Conservation (phyloP, 1,140 invertebrate species). For the Drosophila repletoides region DNA sequence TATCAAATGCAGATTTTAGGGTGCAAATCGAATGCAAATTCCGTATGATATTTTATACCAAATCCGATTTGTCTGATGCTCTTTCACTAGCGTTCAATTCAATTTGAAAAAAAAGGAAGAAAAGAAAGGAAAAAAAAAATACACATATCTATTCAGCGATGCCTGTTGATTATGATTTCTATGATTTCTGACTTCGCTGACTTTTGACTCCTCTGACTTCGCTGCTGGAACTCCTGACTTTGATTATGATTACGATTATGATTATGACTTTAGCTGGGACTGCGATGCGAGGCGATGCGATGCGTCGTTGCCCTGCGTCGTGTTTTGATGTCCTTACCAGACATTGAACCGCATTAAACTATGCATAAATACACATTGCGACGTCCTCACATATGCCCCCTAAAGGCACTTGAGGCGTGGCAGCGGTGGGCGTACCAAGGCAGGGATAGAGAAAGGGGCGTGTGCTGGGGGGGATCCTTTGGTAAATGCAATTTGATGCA, state of each 20-base stretch:
- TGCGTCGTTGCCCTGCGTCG: constrained; percentile 46
- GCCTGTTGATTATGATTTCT: constrained; percentile 67
- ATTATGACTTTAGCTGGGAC: constrained; percentile 63
- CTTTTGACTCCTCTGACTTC: neutral
- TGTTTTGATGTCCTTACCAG: constrained; percentile 79
- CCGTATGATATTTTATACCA: constrained; percentile 63
- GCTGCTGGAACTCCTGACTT: constrained; percentile 24
- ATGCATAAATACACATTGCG: constrained; percentile 78
- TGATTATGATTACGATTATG: constrained; percentile 60
- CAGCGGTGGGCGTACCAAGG: neutral
- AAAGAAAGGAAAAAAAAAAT: neutral
- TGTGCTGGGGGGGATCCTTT: constrained; percentile 16
- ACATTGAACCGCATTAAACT: constrained; percentile 80
- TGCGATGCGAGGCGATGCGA: neutral
- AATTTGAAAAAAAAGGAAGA: constrained; percentile 68
- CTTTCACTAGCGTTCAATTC: constrained; percentile 65
- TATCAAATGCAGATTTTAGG: constrained; percentile 25
- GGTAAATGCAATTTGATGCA: constrained; percentile 77
- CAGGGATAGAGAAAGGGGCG: neutral
- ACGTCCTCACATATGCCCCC: constrained; percentile 66
- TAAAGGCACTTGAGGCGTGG: constrained; percentile 39
- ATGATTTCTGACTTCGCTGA: constrained; percentile 3
- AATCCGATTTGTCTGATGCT: constrained; percentile 69
- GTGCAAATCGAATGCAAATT: constrained; percentile 63
- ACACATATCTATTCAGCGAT: constrained; percentile 51